Percentiles rank a stretch among this genome's conserved stretches.
phyloP scores from a whole-genome alignment of 2,113 vertebrate species.

The Nycticryphes semicollaris region DNA sequence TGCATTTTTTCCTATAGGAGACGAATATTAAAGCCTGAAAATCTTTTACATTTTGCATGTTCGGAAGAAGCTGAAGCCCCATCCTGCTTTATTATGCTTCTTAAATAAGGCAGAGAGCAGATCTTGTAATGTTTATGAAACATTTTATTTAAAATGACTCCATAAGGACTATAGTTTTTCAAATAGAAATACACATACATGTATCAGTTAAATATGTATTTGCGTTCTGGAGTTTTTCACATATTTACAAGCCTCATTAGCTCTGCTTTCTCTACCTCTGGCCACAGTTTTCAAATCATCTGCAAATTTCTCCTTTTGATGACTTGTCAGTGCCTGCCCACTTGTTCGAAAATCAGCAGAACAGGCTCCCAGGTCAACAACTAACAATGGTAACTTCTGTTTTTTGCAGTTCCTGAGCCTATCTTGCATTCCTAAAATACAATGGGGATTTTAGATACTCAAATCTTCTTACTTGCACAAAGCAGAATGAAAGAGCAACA shows the following conservation, averaged over 20 bases:
- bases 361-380: slow-evolving; percentile 31
- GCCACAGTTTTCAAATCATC: background rate
- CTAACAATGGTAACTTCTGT: slow-evolving; percentile 43
- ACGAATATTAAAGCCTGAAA: background rate
- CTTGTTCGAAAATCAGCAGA: slow-evolving; percentile 35
- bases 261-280: background rate
- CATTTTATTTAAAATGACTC: background rate
- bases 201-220: background rate
- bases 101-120: background rate
- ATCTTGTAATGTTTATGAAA: background rate
- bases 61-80: background rate
- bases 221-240: background rate
- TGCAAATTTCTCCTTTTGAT: background rate
- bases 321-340: slow-evolving; percentile 24
- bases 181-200: background rate
- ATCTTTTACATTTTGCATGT: background rate
- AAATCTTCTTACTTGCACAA: background rate
- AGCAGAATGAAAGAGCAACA: background rate
- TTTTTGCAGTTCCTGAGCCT: background rate
- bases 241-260: background rate
- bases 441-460: slow-evolving; percentile 42
- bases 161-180: background rate
- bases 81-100: background rate
- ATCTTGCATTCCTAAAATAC: slow-evolving; percentile 40
- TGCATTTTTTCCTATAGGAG: background rate